These are phyloP conservation scores for Schlechtendalia chinensis DNA, from an alignment of 1,140 invertebrate species.

Conservation along the genomic window DNA sequence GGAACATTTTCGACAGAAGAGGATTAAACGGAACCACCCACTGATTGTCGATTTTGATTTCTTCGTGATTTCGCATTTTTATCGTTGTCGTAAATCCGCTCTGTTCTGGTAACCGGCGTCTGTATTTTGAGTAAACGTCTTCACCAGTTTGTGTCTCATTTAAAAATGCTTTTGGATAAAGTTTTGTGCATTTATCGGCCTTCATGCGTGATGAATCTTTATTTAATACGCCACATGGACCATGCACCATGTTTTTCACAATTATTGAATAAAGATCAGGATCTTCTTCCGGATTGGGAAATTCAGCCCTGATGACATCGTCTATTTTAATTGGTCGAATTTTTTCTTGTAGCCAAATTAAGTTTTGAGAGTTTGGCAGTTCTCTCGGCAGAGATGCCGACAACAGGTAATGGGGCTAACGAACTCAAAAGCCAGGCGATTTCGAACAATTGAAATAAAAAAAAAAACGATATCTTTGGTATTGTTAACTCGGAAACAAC, in stretches of 20 bases:
- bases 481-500: no score
- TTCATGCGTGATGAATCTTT: slow-evolving; percentile 58
- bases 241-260: slow-evolving; percentile 60
- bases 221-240: slow-evolving; percentile 56
- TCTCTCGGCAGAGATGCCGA: slow-evolving; percentile 52
- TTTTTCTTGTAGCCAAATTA: slow-evolving; percentile 49
- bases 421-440: no score
- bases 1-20: slow-evolving; percentile 54
- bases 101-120: slow-evolving; percentile 52
- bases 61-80: slow-evolving; percentile 56
- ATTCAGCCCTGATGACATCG: background rate
- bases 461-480: no score
- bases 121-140: slow-evolving; percentile 58
- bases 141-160: slow-evolving; percentile 54
- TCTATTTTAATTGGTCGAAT: background rate
- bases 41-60: slow-evolving; percentile 55
- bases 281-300: background rate
- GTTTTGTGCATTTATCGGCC: slow-evolving; percentile 58
- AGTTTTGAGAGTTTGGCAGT: slow-evolving; percentile 56
- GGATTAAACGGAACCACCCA: slow-evolving; percentile 57
- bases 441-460: no score
- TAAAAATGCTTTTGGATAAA: slow-evolving; percentile 54
- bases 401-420: no score
- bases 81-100: slow-evolving; percentile 54
- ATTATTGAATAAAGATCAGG: background rate